These are phyloP conservation scores for Microcebus griseorufus DNA, from an alignment of 2,113 vertebrate species.

Conservation along the genomic window DNA sequence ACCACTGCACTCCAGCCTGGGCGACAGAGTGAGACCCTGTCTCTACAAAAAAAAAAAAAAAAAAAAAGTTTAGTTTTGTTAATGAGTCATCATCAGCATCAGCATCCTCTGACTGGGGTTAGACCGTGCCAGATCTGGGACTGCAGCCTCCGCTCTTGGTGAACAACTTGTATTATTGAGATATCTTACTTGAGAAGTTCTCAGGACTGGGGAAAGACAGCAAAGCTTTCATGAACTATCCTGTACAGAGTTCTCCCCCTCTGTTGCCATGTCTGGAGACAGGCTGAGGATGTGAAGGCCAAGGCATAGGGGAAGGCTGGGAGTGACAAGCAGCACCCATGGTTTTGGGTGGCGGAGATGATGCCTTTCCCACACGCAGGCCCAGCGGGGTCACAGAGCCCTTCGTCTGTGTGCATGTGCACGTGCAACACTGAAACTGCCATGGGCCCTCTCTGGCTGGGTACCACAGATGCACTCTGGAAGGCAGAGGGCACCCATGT, in stretches of 20 bases:
- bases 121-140: conserved; percentile 64
- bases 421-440: not conserved
- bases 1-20: too few relatives aligned
- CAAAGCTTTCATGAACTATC: not conserved
- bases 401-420: too few relatives aligned
- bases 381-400: fast-evolving
- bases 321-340: fast-evolving
- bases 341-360: fast-evolving
- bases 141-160: conserved; percentile 38
- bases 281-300: not conserved
- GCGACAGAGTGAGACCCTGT: too few relatives aligned
- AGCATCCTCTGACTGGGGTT: not conserved
- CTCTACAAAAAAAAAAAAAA: too few relatives aligned
- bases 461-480: too few relatives aligned
- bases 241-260: not conserved
- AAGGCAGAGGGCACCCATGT: too few relatives aligned
- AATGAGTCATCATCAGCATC: conserved; percentile 6
- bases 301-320: not conserved
- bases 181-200: conserved; percentile 43
- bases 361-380: fast-evolving
- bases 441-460: too few relatives aligned
- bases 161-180: conserved; percentile 45
- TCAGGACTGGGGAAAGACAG: not conserved
- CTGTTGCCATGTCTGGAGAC: not conserved
- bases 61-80: conserved; percentile 52